These are phyloP conservation scores for Meteorus colon DNA, from an alignment of 2,888 invertebrate species.

Conservation along the genomic window DNA sequence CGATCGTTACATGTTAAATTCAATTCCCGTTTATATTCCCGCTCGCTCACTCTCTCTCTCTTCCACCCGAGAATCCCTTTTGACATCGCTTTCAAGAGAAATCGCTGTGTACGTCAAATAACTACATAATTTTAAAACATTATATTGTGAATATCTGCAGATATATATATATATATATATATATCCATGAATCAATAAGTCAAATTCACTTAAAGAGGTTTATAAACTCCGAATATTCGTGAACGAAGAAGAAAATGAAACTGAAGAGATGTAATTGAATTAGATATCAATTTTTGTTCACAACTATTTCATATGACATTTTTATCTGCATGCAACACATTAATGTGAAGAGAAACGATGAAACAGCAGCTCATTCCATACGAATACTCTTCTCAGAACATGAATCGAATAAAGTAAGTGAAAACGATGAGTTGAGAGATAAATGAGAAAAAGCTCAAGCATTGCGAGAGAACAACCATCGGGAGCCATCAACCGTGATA, in stretches of 20 bases:
- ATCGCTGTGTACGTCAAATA: background rate
- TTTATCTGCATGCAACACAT: constrained; percentile 30
- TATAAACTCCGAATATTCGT: background rate
- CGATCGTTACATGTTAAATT: constrained; percentile 41
- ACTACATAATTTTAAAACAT: background rate
- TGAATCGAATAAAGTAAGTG: constrained; percentile 37
- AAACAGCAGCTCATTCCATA: constrained; percentile 36
- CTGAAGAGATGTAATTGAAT: background rate
- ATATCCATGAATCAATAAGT: constrained; percentile 9
- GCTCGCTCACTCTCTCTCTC: background rate
- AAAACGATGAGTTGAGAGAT: constrained; percentile 34
- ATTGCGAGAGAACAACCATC: constrained; percentile 52
- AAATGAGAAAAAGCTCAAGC: constrained; percentile 32
- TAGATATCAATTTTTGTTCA: constrained; percentile 16
- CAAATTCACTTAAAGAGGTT: background rate
- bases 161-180: background rate
- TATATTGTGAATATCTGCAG: background rate
- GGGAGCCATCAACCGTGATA: constrained; percentile 52
- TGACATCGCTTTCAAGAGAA: background rate
- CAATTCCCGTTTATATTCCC: constrained; percentile 26
- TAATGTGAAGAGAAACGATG: constrained; percentile 32
- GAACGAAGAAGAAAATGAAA: background rate
- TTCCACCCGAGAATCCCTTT: background rate
- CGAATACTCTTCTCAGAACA: constrained; percentile 6
- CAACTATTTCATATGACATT: background rate